Evolutionary conservation across 1,140 invertebrate genomes (phyloP).

Genomic region (Polypedilum pembai): DNA sequence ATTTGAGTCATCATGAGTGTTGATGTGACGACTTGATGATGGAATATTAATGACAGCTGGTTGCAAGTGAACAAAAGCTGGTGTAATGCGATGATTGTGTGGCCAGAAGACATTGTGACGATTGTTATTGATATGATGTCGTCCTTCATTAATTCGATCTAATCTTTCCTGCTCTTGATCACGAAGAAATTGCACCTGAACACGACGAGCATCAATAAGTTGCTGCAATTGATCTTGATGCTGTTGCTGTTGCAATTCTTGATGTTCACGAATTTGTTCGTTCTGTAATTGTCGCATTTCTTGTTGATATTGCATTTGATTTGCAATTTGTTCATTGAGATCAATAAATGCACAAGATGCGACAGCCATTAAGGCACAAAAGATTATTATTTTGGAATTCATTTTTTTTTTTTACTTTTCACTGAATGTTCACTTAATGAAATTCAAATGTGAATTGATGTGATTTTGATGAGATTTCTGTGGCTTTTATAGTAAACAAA

Average conservation of each 20-base stretch:
- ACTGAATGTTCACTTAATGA: background rate
- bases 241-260: background rate
- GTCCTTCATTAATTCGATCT: background rate
- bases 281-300: background rate
- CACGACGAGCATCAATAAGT: background rate
- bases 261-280: background rate
- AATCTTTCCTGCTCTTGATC: background rate
- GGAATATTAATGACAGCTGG: background rate
- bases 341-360: background rate
- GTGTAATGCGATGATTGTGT: background rate
- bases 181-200: background rate
- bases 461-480: background rate
- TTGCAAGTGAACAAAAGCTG: background rate
- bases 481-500: background rate
- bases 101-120: background rate
- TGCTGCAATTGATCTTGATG: background rate
- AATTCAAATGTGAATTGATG: background rate
- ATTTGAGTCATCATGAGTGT: constrained; percentile 11
- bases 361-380: background rate
- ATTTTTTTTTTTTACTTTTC: background rate
- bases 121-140: background rate
- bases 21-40: background rate
- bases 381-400: background rate
- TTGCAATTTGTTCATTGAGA: background rate
- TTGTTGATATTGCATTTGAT: background rate